Evolutionary conservation across 2,888 invertebrate species (phyloP).

Genomic region (Tenthredo livida): DNA sequence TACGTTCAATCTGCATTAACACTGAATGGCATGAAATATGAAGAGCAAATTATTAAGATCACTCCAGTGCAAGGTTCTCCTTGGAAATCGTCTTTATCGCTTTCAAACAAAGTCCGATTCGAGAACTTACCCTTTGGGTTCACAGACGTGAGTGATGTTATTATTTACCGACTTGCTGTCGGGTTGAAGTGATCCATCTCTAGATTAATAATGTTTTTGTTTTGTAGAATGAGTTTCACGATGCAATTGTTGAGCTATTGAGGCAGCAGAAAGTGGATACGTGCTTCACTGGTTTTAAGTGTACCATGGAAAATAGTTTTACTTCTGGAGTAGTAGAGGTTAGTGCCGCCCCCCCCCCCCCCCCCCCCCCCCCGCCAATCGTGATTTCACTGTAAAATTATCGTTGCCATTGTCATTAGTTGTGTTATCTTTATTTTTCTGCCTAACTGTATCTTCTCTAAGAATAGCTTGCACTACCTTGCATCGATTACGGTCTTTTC

Average conservation of each 20-base stretch:
- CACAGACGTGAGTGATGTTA: neutral
- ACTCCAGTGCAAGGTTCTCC: neutral
- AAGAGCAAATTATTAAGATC: constrained; percentile 3
- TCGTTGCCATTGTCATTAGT: neutral
- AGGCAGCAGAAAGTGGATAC: neutral
- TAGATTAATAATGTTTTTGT: neutral
- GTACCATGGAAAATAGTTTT: neutral
- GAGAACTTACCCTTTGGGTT: neutral
- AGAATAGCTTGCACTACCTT: neutral
- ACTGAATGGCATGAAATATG: neutral
- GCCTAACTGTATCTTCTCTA: neutral
- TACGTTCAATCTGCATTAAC: neutral
- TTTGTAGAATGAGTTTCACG: neutral
- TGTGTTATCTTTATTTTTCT: neutral
- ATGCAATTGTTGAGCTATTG: neutral
- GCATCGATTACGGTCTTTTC: neutral
- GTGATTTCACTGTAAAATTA: neutral
- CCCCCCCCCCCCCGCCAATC: neutral
- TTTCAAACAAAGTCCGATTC: neutral
- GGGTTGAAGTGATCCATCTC: neutral
- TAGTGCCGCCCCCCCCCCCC: neutral
- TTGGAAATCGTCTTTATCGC: neutral
- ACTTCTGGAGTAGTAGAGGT: neutral
- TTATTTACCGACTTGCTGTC: neutral
- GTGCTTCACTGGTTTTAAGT: neutral